Base-by-base conservation (phyloP, 2,113 vertebrate genomes). In the Lycocorax pyrrhopterus region DNA sequence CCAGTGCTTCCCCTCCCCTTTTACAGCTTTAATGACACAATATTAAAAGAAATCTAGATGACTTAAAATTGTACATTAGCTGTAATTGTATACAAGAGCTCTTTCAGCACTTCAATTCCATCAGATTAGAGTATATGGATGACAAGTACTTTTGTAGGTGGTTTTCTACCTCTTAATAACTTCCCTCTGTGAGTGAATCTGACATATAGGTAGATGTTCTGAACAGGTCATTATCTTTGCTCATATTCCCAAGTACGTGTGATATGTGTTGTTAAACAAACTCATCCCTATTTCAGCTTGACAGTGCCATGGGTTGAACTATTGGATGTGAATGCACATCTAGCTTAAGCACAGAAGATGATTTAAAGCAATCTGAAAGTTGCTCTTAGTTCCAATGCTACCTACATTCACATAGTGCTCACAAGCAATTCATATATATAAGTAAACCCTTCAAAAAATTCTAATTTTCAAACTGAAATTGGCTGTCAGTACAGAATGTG, bases 51-150 rank as follows among this genome's bases (percentile, higher is more conserved):
- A 95, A 76, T 78, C 56, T 66, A 75, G 64, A 95, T 89, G 77
- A 90, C 96, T 92, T 87, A 84, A 95, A 97, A 96, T 90, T 84
- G 77, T 92, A 96, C 94, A 94, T 95, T 95, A 95, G 86, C 86
- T 90, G 60, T 94, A 96, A 96, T 96, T 96, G 91, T 91, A 95
- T 97, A 95, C 95, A 96, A 96, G 88, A 94, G 88, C 90, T 96
- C 93, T 94, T 95, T 90, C 69, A 90, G 94, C 82, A 84, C 93
- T 90, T 97, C 83, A 87, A 62, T 96, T 96, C 86, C 77, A 95
- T 92, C 93, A 95, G 95, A 90, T 96, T 89, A 96, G 80, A 93
- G 95, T 39, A 94, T 88, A 96, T 93, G 69, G 83, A 96, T 96
- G 96, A 96, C 96, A 96, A 97, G 96, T 92, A 95, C 95, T 92